Base-by-base conservation (phyloP, 2,113 vertebrate species). In the Spheniscus mendiculus region DNA sequence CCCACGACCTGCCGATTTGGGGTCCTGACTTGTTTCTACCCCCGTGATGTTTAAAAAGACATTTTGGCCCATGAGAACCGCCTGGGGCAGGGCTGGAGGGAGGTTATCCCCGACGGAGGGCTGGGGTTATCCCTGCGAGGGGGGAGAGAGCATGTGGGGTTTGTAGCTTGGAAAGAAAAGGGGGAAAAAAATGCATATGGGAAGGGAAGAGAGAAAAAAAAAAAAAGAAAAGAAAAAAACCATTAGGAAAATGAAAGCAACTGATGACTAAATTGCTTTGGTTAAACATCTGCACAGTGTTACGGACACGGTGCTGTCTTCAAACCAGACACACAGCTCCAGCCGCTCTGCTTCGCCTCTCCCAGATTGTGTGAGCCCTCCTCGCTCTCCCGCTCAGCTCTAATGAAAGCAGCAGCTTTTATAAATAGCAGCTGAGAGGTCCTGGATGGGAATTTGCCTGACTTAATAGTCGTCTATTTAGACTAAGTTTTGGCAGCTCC, bases 261-360 rank as follows among this genome's bases (percentile, higher is more conserved):
- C 21, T 22, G 89, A 29, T 50, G 80, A 66, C 44, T 50, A 19
- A 88, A 70, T n/a, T 5, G 83, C 47, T 18, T 9, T 9, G 47
- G 78, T 38, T 11, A 1, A 89, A 96, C 94, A 95, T 93, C 96
- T 94, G 96, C 92, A 85, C 18, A 61, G 78, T 0, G 62, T 94
- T 95, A 94, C 1, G 47, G 80, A 30, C 90, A 40, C 38, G 23
- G 89, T 4, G 9, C 63, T 58, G 62, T 21, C 55, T 86, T 17
- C 92, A 58, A 63, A 63, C 36, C 78, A 66, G 80, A 55, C 52
- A 16, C 26, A 7, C 45, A 47, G 50, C 85, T 87, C 70, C 87
- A 26, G 92, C 58, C 25, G 2, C 77, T 38, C 78, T 7, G 55
- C 84, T 65, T 45, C 11, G 47, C 69, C 88, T 29, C 40, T 27